phyloP scores from a whole-genome alignment of 2,797 vertebrate genomes.

The Prunella strophiata region DNA sequence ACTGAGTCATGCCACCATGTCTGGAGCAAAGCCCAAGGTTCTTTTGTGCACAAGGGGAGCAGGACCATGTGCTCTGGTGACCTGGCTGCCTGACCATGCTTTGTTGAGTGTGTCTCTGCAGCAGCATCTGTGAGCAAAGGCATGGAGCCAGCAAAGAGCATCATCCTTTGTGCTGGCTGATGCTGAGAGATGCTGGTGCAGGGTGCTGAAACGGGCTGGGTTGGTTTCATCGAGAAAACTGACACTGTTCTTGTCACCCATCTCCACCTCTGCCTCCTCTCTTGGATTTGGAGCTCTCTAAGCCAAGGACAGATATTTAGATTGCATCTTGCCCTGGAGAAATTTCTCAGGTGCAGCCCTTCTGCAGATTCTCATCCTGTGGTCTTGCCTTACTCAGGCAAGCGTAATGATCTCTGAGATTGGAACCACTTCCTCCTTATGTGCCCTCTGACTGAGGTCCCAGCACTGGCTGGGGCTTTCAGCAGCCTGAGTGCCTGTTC shows the following conservation, averaged over 20 bases:
- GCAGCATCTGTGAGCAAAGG: neutral
- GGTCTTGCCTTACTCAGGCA: neutral
- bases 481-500: neutral
- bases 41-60: neutral
- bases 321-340: neutral
- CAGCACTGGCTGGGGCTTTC: neutral
- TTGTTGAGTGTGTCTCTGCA: neutral
- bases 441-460: neutral
- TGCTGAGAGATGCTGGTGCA: neutral
- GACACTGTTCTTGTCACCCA: rapidly evolving
- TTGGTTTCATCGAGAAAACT: neutral
- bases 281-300: neutral
- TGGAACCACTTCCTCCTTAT: neutral
- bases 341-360: neutral
- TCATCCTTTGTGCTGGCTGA: neutral
- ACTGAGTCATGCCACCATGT: neutral
- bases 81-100: neutral
- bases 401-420: neutral
- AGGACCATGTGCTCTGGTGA: neutral
- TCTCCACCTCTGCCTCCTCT: neutral
- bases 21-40: neutral
- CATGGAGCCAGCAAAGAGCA: neutral
- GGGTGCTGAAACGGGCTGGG: neutral
- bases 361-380: neutral
- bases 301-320: neutral